Evolutionary conservation across 2,113 vertebrate genomes (phyloP).

Genomic region (Steatornis caripensis): DNA sequence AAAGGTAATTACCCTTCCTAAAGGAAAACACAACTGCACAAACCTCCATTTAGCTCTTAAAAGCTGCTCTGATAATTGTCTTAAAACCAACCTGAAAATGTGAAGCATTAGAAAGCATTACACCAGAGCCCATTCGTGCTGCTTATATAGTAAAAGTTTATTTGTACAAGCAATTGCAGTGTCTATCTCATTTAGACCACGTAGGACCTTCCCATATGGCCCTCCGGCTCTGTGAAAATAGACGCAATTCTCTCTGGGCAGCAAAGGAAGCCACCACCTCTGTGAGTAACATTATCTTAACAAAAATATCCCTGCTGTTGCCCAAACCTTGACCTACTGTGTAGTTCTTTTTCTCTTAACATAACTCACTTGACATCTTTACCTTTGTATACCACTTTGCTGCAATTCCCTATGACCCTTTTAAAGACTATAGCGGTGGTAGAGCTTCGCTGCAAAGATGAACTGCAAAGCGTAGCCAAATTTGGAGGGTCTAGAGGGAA

Average conservation of each 20-base stretch:
- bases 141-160: constrained; percentile 2
- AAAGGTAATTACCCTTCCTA: neutral
- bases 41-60: neutral
- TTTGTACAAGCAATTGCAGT: neutral
- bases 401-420: constrained; percentile 14
- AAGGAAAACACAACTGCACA: neutral
- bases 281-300: constrained; percentile 18
- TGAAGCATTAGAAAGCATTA: neutral
- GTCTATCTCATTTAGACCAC: neutral
- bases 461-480: neutral
- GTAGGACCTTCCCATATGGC: neutral
- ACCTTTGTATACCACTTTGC: constrained; percentile 40
- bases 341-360: constrained; percentile 43
- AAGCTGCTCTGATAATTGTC: constrained; percentile 12
- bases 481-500: neutral
- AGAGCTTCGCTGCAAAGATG: neutral
- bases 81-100: neutral
- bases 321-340: constrained; percentile 54
- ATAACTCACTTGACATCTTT: constrained; percentile 54
- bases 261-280: constrained; percentile 14
- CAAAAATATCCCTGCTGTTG: constrained; percentile 44
- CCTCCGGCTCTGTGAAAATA: constrained; percentile 24
- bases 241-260: constrained; percentile 17
- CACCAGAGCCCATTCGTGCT: neutral
- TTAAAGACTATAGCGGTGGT: neutral